phyloP scores from a whole-genome alignment of 2,888 invertebrate genomes.

The Fissipunctia ypsillon region DNA sequence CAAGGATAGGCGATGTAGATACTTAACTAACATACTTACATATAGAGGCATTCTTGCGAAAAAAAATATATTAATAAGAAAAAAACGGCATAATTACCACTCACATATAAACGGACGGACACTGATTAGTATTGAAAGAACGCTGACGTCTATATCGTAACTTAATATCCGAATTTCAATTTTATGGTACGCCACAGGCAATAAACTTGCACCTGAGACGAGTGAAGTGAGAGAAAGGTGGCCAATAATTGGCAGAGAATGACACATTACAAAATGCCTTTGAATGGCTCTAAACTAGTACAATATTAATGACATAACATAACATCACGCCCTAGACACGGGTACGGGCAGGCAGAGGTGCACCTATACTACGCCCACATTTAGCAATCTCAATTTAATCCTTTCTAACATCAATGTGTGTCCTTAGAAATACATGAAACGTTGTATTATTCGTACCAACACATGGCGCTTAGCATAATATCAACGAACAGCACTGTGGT shows the following conservation, averaged over 20 bases:
- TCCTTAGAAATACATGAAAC: conserved; percentile 19
- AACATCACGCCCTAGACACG: no score
- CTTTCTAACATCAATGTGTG: background rate
- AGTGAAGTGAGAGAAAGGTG: background rate
- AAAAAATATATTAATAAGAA: background rate
- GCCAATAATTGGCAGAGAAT: background rate
- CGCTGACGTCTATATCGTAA: background rate
- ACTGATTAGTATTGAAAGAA: background rate
- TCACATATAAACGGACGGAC: background rate
- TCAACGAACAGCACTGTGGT: conserved; percentile 1
- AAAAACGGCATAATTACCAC: background rate
- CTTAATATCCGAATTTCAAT: background rate
- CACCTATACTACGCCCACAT: no score
- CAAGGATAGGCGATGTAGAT: no score
- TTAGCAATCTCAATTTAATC: conserved; percentile 14
- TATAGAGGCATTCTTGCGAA: no score
- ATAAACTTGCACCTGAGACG: no score
- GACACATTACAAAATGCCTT: background rate
- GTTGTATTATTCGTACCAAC: conserved; percentile 25
- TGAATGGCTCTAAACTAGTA: background rate
- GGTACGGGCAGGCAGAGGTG: no score
- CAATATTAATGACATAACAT: no score
- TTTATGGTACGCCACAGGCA: no score
- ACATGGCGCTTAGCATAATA: conserved; percentile 23
- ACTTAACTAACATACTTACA: background rate